A percentile compares a stretch with the other conserved stretches of the same genome.
Conservation (phyloP, 1,140 invertebrate species). For the Drosophila equinoxialis region DNA sequence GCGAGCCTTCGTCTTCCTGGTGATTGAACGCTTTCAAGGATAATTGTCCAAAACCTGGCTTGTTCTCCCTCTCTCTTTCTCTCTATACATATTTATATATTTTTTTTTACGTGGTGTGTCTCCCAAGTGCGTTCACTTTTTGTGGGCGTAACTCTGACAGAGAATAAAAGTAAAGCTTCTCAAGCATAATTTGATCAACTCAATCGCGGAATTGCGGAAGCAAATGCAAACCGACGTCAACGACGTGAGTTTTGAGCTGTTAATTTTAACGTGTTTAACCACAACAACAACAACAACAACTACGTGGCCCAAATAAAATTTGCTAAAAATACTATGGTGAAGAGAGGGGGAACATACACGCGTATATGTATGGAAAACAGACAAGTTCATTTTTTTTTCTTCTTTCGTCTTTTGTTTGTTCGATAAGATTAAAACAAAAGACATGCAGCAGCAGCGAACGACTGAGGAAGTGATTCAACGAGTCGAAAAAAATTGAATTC, state of each 20-base stretch:
- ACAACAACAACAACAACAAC: slow-evolving; percentile 47
- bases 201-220: slow-evolving; percentile 56
- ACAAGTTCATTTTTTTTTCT: neutral
- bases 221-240: slow-evolving; percentile 39
- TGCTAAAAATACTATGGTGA: neutral
- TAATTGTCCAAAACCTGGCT: slow-evolving; percentile 45
- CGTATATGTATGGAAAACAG: slow-evolving; percentile 6
- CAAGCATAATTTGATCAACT: slow-evolving; percentile 34
- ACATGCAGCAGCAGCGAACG: neutral
- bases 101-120: neutral
- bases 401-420: slow-evolving; percentile 3
- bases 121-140: slow-evolving; percentile 31
- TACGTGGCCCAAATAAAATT: slow-evolving; percentile 61
- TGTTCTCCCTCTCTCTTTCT: neutral
- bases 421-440: slow-evolving; percentile 10
- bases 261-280: slow-evolving; percentile 69
- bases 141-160: slow-evolving; percentile 24
- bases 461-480: neutral
- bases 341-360: neutral
- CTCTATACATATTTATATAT: neutral
- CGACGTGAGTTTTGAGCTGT: slow-evolving; percentile 67
- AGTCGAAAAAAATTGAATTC: neutral
- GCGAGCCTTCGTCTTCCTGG: slow-evolving; percentile 60
- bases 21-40: slow-evolving; percentile 77
- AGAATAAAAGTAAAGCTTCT: slow-evolving; percentile 7